These are phyloP conservation scores for Carlito syrichta DNA, from an alignment of 2,113 vertebrate species.

Conservation along the genomic window DNA sequence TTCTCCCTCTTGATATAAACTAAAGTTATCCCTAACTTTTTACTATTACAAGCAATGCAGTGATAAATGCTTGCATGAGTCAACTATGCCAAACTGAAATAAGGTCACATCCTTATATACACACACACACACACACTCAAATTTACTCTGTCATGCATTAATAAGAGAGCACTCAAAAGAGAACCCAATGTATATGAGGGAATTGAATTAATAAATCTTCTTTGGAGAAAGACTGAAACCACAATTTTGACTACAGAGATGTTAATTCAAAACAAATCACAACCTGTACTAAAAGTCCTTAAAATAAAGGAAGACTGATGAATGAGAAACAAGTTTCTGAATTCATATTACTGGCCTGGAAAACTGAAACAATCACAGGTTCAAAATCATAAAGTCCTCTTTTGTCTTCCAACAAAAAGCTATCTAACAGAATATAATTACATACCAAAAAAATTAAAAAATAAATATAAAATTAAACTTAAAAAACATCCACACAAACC, in stretches of 20 bases:
- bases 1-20: background rate
- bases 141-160: background rate
- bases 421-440: background rate
- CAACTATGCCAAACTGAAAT: background rate
- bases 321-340: background rate
- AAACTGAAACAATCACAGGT: slow-evolving; percentile 8
- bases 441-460: background rate
- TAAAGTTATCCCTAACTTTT: background rate
- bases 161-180: background rate
- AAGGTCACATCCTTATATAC: background rate
- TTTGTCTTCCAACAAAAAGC: slow-evolving; percentile 24
- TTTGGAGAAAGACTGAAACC: background rate
- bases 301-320: slow-evolving; percentile 1
- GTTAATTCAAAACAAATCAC: slow-evolving; percentile 2
- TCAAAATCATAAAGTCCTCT: background rate
- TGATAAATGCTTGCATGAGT: background rate
- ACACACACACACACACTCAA: background rate
- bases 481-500: background rate
- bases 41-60: background rate
- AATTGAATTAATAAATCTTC: slow-evolving; percentile 26
- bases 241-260: background rate
- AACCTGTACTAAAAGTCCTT: background rate
- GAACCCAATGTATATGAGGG: background rate
- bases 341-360: background rate
- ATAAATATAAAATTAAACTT: background rate